Percentiles rank a stretch among this genome's conserved stretches.
Evolutionary conservation across 2,797 vertebrate species (phyloP).

Genomic region (Muscicapa comitata): DNA sequence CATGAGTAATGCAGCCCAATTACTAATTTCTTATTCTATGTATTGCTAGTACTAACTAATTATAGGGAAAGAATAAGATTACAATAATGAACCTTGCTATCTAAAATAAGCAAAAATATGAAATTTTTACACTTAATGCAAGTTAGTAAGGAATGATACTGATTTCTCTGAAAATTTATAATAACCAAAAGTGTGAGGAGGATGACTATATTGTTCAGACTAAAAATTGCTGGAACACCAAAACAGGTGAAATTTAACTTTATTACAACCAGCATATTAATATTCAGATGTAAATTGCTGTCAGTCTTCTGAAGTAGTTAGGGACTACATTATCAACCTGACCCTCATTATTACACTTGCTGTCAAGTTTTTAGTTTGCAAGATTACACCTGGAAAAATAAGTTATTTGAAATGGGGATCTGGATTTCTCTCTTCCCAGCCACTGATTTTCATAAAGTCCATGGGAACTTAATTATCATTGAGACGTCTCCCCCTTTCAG

Average conservation of each 20-base stretch:
- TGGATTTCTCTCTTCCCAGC: slow-evolving; percentile 51
- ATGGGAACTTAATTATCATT: slow-evolving; percentile 65
- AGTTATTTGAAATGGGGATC: slow-evolving; percentile 25
- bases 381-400: slow-evolving; percentile 4
- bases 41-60: not conserved
- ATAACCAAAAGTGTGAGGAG: not conserved
- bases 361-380: not conserved
- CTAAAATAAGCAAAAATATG: not conserved
- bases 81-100: not conserved
- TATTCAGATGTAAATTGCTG: not conserved
- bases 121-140: not conserved
- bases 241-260: not conserved
- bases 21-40: not conserved
- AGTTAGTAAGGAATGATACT: not conserved
- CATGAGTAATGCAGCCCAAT: not conserved
- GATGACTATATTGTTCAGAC: not conserved
- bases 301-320: not conserved
- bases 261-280: not conserved
- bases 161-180: not conserved
- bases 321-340: not conserved
- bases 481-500: slow-evolving; percentile 53
- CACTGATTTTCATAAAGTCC: slow-evolving; percentile 54
- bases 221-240: not conserved
- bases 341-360: not conserved
- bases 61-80: not conserved